Percentiles rank a stretch among this genome's conserved stretches.
phyloP scores from a whole-genome alignment of 1,140 invertebrate species.

The Hormaphis cornu region DNA sequence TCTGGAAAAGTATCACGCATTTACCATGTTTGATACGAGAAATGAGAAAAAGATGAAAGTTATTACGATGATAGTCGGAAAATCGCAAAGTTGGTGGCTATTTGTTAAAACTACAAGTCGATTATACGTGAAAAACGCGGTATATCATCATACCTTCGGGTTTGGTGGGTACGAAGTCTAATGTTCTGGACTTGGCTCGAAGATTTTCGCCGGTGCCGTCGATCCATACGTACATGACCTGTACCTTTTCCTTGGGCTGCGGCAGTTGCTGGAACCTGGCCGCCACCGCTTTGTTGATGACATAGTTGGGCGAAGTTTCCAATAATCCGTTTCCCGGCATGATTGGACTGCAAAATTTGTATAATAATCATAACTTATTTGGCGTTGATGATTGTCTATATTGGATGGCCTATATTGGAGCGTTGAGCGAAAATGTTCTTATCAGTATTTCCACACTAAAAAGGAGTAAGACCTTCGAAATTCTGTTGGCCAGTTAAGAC shows the following conservation, averaged over 20 bases:
- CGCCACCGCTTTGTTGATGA: constrained; percentile 64
- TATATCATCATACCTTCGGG: constrained; percentile 58
- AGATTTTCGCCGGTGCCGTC: constrained; percentile 85
- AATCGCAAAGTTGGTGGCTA: too few relatives aligned
- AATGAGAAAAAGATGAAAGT: too few relatives aligned
- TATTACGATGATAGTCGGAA: too few relatives aligned
- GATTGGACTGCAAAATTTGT: neutral
- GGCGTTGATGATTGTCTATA: neutral
- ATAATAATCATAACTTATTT: neutral
- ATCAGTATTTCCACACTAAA: too few relatives aligned
- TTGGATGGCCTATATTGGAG: too few relatives aligned
- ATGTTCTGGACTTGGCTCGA: constrained; percentile 77
- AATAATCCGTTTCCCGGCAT: constrained; percentile 41
- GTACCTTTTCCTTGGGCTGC: constrained; percentile 63
- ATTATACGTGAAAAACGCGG: too few relatives aligned
- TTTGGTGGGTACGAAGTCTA: constrained; percentile 64
- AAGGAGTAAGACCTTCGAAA: too few relatives aligned
- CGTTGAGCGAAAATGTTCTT: too few relatives aligned
- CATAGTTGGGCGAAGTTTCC: constrained; percentile 57
- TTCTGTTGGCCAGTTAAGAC: too few relatives aligned
- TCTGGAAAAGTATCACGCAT: too few relatives aligned
- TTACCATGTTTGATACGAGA: too few relatives aligned
- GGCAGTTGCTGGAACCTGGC: constrained; percentile 63
- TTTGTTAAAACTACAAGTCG: too few relatives aligned
- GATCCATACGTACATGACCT: constrained; percentile 91